A percentile compares a stretch with the other conserved stretches of the same genome.
phyloP scores from a whole-genome alignment of 2,113 vertebrate species.

The Pseudonaja textilis region DNA sequence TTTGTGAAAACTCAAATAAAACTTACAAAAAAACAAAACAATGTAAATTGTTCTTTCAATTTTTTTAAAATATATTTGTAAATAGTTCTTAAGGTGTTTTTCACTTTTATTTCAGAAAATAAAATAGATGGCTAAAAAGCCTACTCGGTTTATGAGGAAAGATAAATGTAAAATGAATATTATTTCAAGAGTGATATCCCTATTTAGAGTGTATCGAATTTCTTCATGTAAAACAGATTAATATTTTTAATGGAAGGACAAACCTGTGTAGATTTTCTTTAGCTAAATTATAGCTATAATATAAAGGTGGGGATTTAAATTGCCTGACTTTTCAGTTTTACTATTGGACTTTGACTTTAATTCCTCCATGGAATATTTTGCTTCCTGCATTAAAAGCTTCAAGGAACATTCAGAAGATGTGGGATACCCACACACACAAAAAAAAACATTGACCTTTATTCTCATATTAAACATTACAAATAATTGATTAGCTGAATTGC shows the following conservation, averaged over 20 bases:
- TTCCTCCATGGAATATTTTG: not conserved
- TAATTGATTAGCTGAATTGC: not conserved
- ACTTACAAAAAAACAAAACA: no score
- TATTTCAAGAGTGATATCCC: not conserved
- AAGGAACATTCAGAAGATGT: not conserved
- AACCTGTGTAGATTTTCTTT: not conserved
- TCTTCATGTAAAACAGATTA: not conserved
- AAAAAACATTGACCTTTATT: not conserved
- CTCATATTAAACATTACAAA: not conserved
- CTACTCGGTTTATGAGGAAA: not conserved
- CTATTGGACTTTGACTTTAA: not conserved
- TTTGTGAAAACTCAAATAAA: no score
- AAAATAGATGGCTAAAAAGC: not conserved
- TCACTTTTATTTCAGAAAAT: not conserved
- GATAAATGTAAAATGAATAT: not conserved
- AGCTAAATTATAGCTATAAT: not conserved
- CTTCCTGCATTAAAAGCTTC: not conserved
- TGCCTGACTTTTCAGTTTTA: not conserved
- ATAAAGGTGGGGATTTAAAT: not conserved
- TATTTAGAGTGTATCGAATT: not conserved
- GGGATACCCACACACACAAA: no score
- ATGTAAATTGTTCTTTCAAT: not conserved
- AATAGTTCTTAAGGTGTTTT: not conserved
- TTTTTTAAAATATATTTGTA: not conserved
- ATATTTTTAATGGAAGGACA: not conserved